These are phyloP conservation scores for Canis aureus DNA, from an alignment of 2,113 vertebrate species.

Conservation along the genomic window DNA sequence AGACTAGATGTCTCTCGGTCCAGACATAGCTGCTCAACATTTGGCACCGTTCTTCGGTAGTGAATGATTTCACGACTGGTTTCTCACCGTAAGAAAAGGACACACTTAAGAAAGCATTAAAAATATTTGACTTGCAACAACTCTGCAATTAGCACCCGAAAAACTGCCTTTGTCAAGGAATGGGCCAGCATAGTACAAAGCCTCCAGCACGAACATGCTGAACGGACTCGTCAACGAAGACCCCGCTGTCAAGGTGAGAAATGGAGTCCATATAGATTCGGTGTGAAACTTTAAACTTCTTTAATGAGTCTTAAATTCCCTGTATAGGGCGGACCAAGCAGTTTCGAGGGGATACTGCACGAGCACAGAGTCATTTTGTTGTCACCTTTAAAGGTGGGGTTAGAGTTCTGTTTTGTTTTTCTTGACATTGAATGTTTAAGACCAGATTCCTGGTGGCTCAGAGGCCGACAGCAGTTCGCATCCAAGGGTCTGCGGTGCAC, in stretches of 20 bases:
- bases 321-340: background rate
- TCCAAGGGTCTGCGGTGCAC: background rate
- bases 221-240: conserved; percentile 41
- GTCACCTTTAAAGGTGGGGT: background rate
- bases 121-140: conserved; percentile 20
- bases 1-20: background rate
- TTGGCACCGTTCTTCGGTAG: background rate
- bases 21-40: background rate
- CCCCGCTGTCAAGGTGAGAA: conserved; percentile 40
- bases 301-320: conserved; percentile 32
- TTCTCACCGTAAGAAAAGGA: background rate
- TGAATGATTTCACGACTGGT: background rate
- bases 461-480: background rate
- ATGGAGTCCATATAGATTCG: background rate
- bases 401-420: background rate
- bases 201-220: background rate
- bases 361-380: conserved; percentile 5
- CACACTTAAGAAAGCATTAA: background rate
- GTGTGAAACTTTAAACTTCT: conserved; percentile 39
- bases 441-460: background rate
- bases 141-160: background rate
- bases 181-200: background rate
- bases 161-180: background rate
- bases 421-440: background rate
- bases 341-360: background rate